Base-by-base conservation (phyloP, 2,888 invertebrate genomes). In the Fragum whitleyi region DNA sequence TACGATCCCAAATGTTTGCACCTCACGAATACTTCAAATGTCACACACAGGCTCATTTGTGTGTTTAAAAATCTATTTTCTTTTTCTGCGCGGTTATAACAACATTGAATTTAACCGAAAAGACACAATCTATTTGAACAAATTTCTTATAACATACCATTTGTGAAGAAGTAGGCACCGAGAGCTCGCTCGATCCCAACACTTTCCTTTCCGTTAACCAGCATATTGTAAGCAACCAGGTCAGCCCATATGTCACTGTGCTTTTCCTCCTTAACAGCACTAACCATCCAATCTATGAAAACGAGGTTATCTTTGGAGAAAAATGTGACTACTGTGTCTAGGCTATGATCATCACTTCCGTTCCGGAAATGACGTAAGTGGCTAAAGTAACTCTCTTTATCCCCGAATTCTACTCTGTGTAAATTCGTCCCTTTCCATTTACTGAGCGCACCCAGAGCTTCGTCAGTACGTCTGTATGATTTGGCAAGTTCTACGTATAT, bases 191-290 rank as follows among this genome's bases (percentile, higher is more conserved):
- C 77, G 2, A 78, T 61, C n/a, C 78, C 81, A 14, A 75, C 51
- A 28, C 39, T 39, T 55, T 77, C 74, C 26, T 81, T 81, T 14
- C 77, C 71, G 47, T 77, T 74, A 16, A 68, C 70, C 0, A 81
- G 68, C 81, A 81, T 77, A 26, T 81, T 74, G 26, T 51, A 81
- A 0, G 81, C 81, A 2, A 81, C 81, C 3, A 81, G 59, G 23
- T 81, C 74, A 16, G 77, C 26, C 81, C 81, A 81, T 6, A 78
- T 74, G 28, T 74, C 62, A 23, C 71, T 78, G 6, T 74, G 42
- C 29, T 57, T 65, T 42, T 81, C 71, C 21, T 78, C 61, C 23
- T 72, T 70, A 3, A 74, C 74, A 2, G 74, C 69, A 16, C 71
- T 39, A 0, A 72, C 53, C 74, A 81, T 78, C 81, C 75, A 78